Conservation (phyloP, 2,113 vertebrate species). For the Dolichotis patagonum region DNA sequence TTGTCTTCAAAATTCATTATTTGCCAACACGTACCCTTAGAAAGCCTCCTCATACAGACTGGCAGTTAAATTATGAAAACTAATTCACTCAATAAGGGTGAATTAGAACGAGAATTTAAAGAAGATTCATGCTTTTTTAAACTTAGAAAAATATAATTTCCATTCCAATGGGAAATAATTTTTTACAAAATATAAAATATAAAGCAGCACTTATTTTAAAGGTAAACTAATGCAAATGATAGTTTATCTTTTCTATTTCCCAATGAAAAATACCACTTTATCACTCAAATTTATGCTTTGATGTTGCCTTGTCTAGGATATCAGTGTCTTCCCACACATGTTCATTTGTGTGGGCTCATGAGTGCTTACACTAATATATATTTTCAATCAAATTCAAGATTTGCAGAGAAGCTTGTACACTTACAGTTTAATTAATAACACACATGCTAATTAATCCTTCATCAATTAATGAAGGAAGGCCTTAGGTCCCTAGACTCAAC, state of each 20-base stretch:
- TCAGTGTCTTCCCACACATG: not conserved
- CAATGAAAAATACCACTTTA: not conserved
- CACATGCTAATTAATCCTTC: not conserved
- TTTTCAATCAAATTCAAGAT: not conserved
- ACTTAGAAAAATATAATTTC: conserved; percentile 7
- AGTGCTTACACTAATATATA: not conserved
- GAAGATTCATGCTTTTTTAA: not conserved
- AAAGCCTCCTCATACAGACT: not conserved
- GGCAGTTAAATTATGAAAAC: not conserved
- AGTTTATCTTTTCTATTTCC: conserved; percentile 17
- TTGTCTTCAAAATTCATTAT: not conserved
- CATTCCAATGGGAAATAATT: conserved; percentile 32
- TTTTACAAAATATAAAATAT: conserved; percentile 9
- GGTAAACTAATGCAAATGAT: not conserved
- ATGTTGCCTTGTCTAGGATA: not conserved
- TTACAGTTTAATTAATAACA: conserved; percentile 33
- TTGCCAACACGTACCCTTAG: not conserved
- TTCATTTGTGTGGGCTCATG: not conserved
- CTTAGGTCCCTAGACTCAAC: not conserved
- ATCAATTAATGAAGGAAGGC: not conserved
- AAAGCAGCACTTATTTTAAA: conserved; percentile 14
- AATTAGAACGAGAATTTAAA: not conserved
- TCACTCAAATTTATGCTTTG: not conserved
- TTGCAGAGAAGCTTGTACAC: not conserved
- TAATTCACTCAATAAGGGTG: conserved; percentile 40